Base-by-base conservation (phyloP, 2,113 vertebrate species). In the Protomyctophum bolini region DNA sequence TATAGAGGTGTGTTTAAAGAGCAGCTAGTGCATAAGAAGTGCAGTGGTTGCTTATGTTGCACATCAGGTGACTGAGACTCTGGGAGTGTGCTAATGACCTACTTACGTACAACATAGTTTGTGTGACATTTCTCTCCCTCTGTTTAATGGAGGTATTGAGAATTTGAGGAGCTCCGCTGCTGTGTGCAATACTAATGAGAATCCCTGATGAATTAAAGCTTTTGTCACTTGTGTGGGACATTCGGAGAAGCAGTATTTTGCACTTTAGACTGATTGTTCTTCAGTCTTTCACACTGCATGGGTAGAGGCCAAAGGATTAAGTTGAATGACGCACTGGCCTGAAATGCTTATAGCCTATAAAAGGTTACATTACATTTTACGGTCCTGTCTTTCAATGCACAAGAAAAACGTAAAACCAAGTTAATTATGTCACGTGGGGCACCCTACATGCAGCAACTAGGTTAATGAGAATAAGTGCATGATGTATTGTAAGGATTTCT, bases 91-190 rank as follows among this genome's bases (percentile, higher is more conserved):
- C 61, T 49, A 63, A n/a, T 48, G 66, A 61, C 54, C 62, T 83
- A 58, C 60, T 41, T 21, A 21, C 21, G 1, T 21, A 21, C 21
- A 21, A 21, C 21, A 74, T 60, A 11, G 72, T 51, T 57, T 70
- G 68, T 87, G 75, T 75, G 70, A 68, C 59, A 82, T 84, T 86
- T 82, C 75, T 76, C 65, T 71, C 45, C 2, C 55, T 2, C 45
- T 55, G 51, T 75, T 64, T 70, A 78, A 81, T 64, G 60, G 70
- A 74, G 54, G n/a, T 0, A 61, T 61, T 12, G 63, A 7, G 66
- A 77, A 29, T 74, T 49, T 45, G 11, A 14, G 10, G 21, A 54
- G 48, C 67, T 63, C 50, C 1, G 45, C 61, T 59, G 14, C 46
- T 54, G 54, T 58, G 33, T 59, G 41, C 54, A 14, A 6, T 3